Percentiles rank a stretch among this genome's conserved stretches.
Evolutionary conservation across 2,888 invertebrate genomes (phyloP).

Genomic region (Blastobasis adustella): DNA sequence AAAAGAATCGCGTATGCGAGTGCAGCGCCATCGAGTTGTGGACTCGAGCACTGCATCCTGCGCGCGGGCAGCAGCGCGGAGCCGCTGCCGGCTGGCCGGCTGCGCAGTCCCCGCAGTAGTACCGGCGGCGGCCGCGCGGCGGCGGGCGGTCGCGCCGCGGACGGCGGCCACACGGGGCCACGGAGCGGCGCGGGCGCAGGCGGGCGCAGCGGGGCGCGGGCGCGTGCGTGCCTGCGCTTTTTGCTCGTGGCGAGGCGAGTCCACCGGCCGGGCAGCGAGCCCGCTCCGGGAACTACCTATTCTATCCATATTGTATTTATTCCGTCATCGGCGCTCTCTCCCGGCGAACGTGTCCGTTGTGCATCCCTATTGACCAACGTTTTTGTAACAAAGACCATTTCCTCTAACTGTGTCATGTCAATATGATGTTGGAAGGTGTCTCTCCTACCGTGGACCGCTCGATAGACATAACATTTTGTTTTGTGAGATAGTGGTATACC

Average conservation of each 20-base stretch:
- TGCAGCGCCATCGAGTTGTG: too few species aligned
- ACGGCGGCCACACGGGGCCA: slow-evolving; percentile 24
- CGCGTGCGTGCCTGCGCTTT: slow-evolving; percentile 14
- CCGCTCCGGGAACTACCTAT: slow-evolving; percentile 37
- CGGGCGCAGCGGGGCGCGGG: background rate
- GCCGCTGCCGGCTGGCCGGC: background rate
- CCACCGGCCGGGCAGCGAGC: slow-evolving; percentile 26
- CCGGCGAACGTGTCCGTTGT: slow-evolving; percentile 46
- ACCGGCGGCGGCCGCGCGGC: slow-evolving; percentile 35
- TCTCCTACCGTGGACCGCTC: slow-evolving; percentile 24
- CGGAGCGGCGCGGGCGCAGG: background rate
- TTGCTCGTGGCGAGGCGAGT: slow-evolving; percentile 39
- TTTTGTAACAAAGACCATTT: slow-evolving; percentile 35
- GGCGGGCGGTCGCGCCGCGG: slow-evolving; percentile 30
- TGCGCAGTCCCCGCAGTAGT: slow-evolving; percentile 11
- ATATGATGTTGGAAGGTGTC: slow-evolving; percentile 49
- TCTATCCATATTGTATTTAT: slow-evolving; percentile 60
- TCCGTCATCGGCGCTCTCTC: slow-evolving; percentile 57
- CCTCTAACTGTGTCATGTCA: slow-evolving; percentile 38
- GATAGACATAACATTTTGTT: slow-evolving; percentile 42
- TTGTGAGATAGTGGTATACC: slow-evolving; percentile 42
- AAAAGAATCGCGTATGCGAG: too few species aligned
- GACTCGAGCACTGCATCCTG: too few species aligned
- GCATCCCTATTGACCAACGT: slow-evolving; percentile 30
- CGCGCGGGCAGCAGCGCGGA: too few species aligned